phyloP scores from a whole-genome alignment of 2,113 vertebrate genomes.

The Theropithecus gelada region DNA sequence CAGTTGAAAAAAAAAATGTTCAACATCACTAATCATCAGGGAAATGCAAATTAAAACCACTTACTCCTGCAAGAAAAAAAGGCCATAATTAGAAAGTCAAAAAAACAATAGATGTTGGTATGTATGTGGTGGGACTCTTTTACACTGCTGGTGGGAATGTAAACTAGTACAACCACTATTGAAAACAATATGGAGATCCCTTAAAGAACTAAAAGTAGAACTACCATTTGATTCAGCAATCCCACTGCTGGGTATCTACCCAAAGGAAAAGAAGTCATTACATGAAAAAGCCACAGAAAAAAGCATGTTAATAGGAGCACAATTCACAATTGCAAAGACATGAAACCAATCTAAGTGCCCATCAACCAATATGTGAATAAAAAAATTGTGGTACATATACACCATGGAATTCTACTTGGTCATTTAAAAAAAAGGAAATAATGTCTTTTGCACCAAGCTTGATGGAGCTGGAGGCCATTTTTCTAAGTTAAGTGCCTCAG shows the following conservation, averaged over 20 bases:
- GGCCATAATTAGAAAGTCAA: no score
- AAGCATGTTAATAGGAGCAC: not conserved
- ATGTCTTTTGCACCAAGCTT: not conserved
- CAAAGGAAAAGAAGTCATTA: not conserved
- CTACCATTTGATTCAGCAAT: not conserved
- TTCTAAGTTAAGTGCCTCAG: not conserved
- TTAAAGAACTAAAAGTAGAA: not conserved
- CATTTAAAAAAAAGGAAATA: not conserved
- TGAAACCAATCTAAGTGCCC: not conserved
- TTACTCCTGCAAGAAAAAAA: no score
- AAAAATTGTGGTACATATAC: not conserved
- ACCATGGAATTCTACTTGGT: not conserved
- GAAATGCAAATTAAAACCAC: no score
- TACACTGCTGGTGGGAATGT: no score
- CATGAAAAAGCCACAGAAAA: not conserved
- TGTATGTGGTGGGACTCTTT: no score
- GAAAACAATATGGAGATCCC: no score
- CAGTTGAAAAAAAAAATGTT: no score
- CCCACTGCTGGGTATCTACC: not conserved
- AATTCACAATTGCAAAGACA: not conserved
- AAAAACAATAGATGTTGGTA: no score
- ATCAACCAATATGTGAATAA: not conserved
- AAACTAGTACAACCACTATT: no score
- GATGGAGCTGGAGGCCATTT: not conserved
- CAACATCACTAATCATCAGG: no score